These are phyloP conservation scores for Heterodera filipjevi DNA, from an alignment of 2,888 invertebrate species.

Conservation along the genomic window DNA sequence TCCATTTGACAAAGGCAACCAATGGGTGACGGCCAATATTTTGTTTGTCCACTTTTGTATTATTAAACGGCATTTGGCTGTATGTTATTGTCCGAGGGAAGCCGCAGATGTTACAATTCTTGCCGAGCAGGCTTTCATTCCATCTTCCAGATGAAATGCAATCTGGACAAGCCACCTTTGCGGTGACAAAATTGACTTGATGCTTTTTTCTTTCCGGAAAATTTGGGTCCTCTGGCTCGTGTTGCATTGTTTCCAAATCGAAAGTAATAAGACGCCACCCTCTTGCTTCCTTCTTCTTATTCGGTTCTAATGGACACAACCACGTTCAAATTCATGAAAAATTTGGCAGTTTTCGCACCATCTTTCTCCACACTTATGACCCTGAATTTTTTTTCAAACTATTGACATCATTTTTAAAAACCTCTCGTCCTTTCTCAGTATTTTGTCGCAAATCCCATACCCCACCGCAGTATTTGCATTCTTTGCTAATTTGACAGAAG, in stretches of 20 bases:
- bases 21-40: neutral
- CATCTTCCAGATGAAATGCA: slow-evolving; percentile 4
- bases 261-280: neutral
- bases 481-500: neutral
- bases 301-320: neutral
- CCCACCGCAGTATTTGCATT: slow-evolving; percentile 13
- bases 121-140: slow-evolving; percentile 12
- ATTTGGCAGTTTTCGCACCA: no score
- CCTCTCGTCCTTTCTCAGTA: neutral
- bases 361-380: neutral
- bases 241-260: slow-evolving; percentile 5
- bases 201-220: neutral
- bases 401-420: neutral
- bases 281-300: neutral
- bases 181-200: slow-evolving; percentile 31
- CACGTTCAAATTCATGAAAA: slow-evolving; percentile 13
- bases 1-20: slow-evolving; percentile 29
- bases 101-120: neutral
- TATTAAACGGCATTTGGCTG: neutral
- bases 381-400: neutral
- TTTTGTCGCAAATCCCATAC: neutral
- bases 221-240: neutral
- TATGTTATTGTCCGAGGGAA: neutral
- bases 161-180: no score
- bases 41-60: neutral